Conservation (phyloP, 1,140 invertebrate species). For the Drosophila quadrilineata region DNA sequence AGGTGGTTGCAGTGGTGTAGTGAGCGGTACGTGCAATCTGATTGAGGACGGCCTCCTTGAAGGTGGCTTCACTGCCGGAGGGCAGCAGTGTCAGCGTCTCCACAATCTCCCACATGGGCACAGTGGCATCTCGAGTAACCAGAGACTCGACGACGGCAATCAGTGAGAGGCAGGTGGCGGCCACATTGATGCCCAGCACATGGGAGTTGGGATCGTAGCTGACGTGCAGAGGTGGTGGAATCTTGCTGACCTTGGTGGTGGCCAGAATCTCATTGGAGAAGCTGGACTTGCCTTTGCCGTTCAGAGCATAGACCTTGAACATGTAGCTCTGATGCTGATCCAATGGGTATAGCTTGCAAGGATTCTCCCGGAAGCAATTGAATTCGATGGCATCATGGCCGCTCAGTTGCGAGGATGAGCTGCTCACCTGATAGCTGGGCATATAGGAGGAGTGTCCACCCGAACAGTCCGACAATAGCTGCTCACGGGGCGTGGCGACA, state of each 20-base stretch:
- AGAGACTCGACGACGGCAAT: conserved; percentile 88
- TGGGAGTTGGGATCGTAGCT: conserved; percentile 90
- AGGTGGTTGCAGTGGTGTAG: conserved; percentile 58
- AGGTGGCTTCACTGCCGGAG: conserved; percentile 85
- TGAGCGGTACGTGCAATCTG: conserved; percentile 81
- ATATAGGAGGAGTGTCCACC: conserved; percentile 66
- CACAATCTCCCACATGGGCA: conserved; percentile 87
- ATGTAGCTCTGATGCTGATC: conserved; percentile 92
- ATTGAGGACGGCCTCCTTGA: conserved; percentile 86
- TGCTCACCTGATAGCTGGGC: conserved; percentile 48
- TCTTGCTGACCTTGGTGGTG: conserved; percentile 91
- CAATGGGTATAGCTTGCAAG: conserved; percentile 91
- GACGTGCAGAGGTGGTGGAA: conserved; percentile 90
- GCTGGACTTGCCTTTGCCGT: conserved; percentile 91
- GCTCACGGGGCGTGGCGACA: conserved; percentile 83
- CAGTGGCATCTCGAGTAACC: conserved; percentile 83
- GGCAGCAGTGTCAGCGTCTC: conserved; percentile 86
- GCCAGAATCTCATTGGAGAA: conserved; percentile 90
- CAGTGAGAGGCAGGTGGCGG: conserved; percentile 87
- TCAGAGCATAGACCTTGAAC: conserved; percentile 93
- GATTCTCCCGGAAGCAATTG: conserved; percentile 92
- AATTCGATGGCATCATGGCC: conserved; percentile 89
- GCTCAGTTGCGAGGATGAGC: conserved; percentile 74
- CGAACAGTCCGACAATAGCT: conserved; percentile 84
- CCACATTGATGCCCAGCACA: conserved; percentile 89